These are phyloP conservation scores for Cyrtonyx montezumae DNA, from an alignment of 2,113 vertebrate species.

Conservation along the genomic window DNA sequence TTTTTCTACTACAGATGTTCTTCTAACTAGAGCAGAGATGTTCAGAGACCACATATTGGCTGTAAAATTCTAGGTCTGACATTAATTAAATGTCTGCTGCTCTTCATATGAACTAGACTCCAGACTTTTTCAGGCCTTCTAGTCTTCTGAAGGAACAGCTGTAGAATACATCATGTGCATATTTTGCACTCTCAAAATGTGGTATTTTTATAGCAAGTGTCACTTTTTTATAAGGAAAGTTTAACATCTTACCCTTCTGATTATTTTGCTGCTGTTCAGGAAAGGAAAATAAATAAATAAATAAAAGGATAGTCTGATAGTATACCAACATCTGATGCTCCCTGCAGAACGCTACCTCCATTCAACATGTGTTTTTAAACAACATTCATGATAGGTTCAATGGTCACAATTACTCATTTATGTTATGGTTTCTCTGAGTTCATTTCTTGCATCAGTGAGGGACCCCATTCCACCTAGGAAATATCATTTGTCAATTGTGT, in stretches of 20 bases:
- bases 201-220: slow-evolving; percentile 49
- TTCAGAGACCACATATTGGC: slow-evolving; percentile 57
- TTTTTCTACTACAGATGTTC: slow-evolving; percentile 65
- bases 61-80: slow-evolving; percentile 55
- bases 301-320: background rate
- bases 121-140: slow-evolving; percentile 37
- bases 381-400: slow-evolving; percentile 47
- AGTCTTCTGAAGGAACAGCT: slow-evolving; percentile 57
- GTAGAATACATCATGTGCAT: slow-evolving; percentile 44
- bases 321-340: slow-evolving; percentile 61
- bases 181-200: slow-evolving; percentile 36
- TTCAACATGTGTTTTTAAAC: slow-evolving; percentile 67
- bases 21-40: slow-evolving; percentile 52
- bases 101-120: slow-evolving; percentile 42
- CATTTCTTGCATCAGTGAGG: slow-evolving; percentile 24
- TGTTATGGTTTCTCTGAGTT: slow-evolving; percentile 37
- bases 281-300: slow-evolving; percentile 23
- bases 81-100: slow-evolving; percentile 70
- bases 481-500: background rate
- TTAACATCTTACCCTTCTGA: slow-evolving; percentile 61
- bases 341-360: slow-evolving; percentile 61
- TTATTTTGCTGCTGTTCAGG: slow-evolving; percentile 61
- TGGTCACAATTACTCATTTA: slow-evolving; percentile 48
- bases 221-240: slow-evolving; percentile 26
- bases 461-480: background rate